Percentiles rank a stretch among this genome's conserved stretches.
Conservation (phyloP, 2,888 invertebrate species). For the Ceramica pisi region DNA sequence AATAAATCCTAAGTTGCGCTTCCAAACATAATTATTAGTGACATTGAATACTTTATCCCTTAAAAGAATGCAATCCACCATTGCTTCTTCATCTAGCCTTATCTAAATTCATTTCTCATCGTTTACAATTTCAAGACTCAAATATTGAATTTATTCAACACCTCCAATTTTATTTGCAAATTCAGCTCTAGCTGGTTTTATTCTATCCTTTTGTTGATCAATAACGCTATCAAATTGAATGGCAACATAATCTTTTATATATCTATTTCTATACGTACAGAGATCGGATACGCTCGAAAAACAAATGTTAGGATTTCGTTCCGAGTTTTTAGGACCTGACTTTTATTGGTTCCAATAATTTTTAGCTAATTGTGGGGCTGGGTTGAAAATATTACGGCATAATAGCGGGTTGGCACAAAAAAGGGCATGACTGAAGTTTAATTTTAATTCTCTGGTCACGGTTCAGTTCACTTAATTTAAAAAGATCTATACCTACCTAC, state of each 20-base stretch:
- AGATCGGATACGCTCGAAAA: slow-evolving; percentile 56
- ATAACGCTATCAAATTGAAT: slow-evolving; percentile 65
- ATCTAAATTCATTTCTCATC: slow-evolving; percentile 10
- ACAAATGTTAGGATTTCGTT: slow-evolving; percentile 63
- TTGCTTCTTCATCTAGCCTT: not conserved
- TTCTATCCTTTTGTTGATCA: slow-evolving; percentile 67
- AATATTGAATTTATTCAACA: slow-evolving; percentile 36
- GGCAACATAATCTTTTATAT: slow-evolving; percentile 40
- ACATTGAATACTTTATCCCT: not conserved
- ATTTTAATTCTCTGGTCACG: slow-evolving; percentile 56
- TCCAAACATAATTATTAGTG: not conserved
- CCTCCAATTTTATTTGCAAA: slow-evolving; percentile 17
- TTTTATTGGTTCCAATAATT: slow-evolving; percentile 63
- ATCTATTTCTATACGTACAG: slow-evolving; percentile 17
- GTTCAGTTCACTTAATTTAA: slow-evolving; percentile 52
- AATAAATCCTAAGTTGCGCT: not conserved
- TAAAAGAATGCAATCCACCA: not conserved
- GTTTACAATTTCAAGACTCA: slow-evolving; percentile 12
- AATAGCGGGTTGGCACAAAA: slow-evolving; percentile 61
- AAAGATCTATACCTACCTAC: slow-evolving; percentile 30
- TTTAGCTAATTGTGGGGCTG: slow-evolving; percentile 60
- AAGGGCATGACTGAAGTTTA: slow-evolving; percentile 59
- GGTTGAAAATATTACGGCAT: slow-evolving; percentile 56
- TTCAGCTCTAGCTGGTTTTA: slow-evolving; percentile 31
- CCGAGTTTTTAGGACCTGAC: slow-evolving; percentile 48